Evolutionary conservation across 2,888 invertebrate species (phyloP), one percentile per base, ranked within the genome.

Genomic region (Mellilla xanthometata): DNA sequence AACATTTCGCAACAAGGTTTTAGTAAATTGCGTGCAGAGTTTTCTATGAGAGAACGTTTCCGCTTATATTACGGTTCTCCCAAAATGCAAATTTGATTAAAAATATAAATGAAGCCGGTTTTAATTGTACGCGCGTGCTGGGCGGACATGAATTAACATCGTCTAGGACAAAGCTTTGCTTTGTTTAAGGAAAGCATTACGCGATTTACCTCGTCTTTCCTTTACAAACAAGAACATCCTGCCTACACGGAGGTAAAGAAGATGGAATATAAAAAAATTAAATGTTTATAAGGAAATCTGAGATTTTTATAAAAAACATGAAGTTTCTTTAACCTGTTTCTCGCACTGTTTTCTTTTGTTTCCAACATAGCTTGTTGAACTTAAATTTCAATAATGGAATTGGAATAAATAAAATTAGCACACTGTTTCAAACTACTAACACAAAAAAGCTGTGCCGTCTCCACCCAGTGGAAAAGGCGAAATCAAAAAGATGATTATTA

Each of bases 161-260:
- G 11, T 10, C 52, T 58, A 65, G 62, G 68, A 62, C 64, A 53
- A 64, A 63, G 60, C 56, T 54, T 47, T 58, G 69, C 65, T 70
- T 72, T 72, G 70, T 76, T 73, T 69, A 66, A 62, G 67, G 60
- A 68, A 68, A 60, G 67, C 59, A 66, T 75, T 67, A 72, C 65
- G 62, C 54, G 65, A 65, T 63, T 68, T 62, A 69, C 34, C 34
- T 39, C 12, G 65, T 59, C 60, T 68, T 56, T 54, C 28, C 15
- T 44, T 29, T 60, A 65, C 54, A 59, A 59, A 60, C 54, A 48
- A 32, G 24, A 24, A 28, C 15, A 27, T 27, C 12, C 8, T 13
- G 7, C 12, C 22, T 28, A 58, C 55, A 40, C 11, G 2, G 24
- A 36, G 15, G 2, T 52, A 53, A 7, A 50, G 28, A 36, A 31